These are phyloP conservation scores for Anolis carolinensis DNA, from an alignment of 2,113 vertebrate genomes.

Conservation along the genomic window DNA sequence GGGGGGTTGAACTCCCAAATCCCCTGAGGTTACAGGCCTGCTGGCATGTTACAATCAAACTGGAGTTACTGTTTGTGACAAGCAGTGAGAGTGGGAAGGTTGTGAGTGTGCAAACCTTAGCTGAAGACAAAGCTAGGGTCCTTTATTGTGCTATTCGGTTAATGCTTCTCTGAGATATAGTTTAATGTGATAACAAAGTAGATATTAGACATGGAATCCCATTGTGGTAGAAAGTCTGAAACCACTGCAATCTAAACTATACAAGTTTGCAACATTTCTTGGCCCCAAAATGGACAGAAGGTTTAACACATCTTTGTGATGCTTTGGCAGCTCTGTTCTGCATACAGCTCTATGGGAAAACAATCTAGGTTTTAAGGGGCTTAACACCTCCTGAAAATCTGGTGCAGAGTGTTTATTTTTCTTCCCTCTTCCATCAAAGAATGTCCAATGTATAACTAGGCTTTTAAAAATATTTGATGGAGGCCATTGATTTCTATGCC, in stretches of 20 bases:
- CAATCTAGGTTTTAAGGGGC: neutral
- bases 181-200: neutral
- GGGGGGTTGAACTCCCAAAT: no score
- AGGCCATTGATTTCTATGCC: conserved; percentile 43
- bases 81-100: neutral
- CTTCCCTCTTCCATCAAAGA: conserved; percentile 41
- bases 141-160: neutral
- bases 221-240: neutral
- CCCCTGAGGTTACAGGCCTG: no score
- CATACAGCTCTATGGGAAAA: fast-evolving
- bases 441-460: conserved; percentile 37
- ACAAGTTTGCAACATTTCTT: neutral
- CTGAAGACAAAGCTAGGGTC: neutral
- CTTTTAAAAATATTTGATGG: conserved; percentile 48
- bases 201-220: neutral
- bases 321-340: neutral
- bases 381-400: conserved; percentile 19
- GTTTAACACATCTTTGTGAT: neutral
- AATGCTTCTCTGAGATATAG: neutral
- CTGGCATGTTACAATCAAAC: neutral
- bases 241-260: neutral
- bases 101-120: neutral
- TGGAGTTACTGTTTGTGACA: neutral
- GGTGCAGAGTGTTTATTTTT: neutral
- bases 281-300: neutral